Conservation (phyloP, 2,113 vertebrate species). For the Sebastes fasciatus region DNA sequence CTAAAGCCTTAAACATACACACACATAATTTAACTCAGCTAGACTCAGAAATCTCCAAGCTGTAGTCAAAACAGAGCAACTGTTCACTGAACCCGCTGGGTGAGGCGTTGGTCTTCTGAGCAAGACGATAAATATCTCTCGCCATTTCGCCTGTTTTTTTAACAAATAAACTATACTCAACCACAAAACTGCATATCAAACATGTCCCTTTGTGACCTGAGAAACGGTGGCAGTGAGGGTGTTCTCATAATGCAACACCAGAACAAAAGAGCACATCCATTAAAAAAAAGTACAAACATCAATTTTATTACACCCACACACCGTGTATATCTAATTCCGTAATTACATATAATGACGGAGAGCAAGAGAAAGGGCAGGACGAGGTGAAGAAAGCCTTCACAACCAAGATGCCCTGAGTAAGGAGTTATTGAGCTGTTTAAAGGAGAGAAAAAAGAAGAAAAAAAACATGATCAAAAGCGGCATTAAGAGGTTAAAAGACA, state of each 20-base stretch:
- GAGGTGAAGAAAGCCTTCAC: background rate
- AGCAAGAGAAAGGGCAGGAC: background rate
- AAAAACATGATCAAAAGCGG: background rate
- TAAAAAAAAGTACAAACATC: constrained; percentile 3
- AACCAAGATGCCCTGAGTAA: background rate
- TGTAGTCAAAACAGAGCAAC: constrained; percentile 24
- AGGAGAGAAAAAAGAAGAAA: too few species aligned
- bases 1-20: constrained; percentile 24
- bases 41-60: constrained; percentile 9
- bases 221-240: background rate
- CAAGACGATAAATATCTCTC: background rate
- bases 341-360: background rate
- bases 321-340: constrained; percentile 18
- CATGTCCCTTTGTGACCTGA: background rate
- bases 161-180: background rate
- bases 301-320: constrained; percentile 19
- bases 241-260: constrained; percentile 17
- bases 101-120: background rate
- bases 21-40: constrained; percentile 31
- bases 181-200: background rate
- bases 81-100: background rate
- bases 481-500: background rate
- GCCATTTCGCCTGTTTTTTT: background rate
- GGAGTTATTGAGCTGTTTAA: background rate
- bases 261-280: constrained; percentile 8